Evolutionary conservation across 2,888 invertebrate genomes (phyloP).

Genomic region (Acanthosepion esculentum): DNA sequence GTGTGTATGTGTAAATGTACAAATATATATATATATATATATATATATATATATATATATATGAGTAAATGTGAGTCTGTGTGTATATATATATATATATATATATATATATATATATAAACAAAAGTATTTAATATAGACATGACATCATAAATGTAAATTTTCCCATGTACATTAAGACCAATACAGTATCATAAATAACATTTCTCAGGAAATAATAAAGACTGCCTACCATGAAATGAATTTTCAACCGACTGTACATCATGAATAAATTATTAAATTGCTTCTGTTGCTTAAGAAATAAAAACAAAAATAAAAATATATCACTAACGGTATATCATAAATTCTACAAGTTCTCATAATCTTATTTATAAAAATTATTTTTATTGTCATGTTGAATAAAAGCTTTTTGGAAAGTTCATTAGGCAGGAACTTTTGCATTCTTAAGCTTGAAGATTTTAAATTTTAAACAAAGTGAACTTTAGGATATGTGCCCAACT

Average conservation of each 20-base stretch:
- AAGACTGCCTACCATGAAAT: neutral
- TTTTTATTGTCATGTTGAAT: too few relatives aligned
- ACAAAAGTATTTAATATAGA: neutral
- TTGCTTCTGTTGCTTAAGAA: neutral
- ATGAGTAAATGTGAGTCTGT: too few relatives aligned
- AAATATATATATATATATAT: too few relatives aligned
- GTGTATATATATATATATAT: too few relatives aligned
- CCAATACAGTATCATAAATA: neutral
- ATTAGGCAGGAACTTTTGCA: too few relatives aligned
- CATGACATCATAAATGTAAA: neutral
- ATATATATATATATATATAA: neutral
- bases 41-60: neutral
- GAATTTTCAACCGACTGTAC: neutral
- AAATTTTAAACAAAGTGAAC: too few relatives aligned
- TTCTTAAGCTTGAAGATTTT: too few relatives aligned
- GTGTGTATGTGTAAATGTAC: too few relatives aligned
- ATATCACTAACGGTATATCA: neutral
- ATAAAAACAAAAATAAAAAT: neutral
- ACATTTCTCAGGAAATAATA: neutral
- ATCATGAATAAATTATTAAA: neutral
- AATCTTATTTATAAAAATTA: too few relatives aligned
- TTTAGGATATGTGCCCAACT: too few relatives aligned
- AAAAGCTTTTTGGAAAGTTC: too few relatives aligned
- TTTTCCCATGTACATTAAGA: neutral
- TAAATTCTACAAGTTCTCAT: neutral